Conservation (phyloP, 2,797 vertebrate genomes). For the Simalia tracyae region DNA sequence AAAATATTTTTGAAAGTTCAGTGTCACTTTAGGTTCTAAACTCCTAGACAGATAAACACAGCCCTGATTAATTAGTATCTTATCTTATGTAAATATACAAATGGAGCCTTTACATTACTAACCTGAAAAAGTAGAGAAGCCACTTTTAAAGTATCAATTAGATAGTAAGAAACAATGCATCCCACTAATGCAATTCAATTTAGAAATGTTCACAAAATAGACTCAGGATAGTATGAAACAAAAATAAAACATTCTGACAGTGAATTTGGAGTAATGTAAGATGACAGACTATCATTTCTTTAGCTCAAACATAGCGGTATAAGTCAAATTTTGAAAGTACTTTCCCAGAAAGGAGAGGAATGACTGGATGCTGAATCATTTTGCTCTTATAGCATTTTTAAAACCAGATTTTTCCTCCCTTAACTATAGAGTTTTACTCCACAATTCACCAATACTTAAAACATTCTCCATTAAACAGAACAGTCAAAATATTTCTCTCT, state of each 20-base stretch:
- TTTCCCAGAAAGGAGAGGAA: background rate
- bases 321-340: background rate
- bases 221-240: background rate
- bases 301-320: background rate
- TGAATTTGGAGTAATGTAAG: background rate
- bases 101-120: background rate
- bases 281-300: background rate
- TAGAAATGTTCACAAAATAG: background rate
- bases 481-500: background rate
- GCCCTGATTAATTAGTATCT: constrained; percentile 6
- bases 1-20: constrained; percentile 59
- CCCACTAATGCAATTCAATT: background rate
- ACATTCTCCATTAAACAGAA: background rate
- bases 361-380: background rate
- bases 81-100: constrained; percentile 15
- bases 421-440: background rate
- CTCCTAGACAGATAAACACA: background rate
- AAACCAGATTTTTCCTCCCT: background rate
- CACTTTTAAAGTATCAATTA: background rate
- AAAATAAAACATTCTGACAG: background rate
- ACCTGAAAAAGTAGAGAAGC: background rate
- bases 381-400: background rate
- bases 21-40: background rate
- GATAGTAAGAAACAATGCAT: background rate
- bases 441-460: background rate